These are phyloP conservation scores for Bradypodion ventrale DNA, from an alignment of 2,797 vertebrate species.

Conservation along the genomic window DNA sequence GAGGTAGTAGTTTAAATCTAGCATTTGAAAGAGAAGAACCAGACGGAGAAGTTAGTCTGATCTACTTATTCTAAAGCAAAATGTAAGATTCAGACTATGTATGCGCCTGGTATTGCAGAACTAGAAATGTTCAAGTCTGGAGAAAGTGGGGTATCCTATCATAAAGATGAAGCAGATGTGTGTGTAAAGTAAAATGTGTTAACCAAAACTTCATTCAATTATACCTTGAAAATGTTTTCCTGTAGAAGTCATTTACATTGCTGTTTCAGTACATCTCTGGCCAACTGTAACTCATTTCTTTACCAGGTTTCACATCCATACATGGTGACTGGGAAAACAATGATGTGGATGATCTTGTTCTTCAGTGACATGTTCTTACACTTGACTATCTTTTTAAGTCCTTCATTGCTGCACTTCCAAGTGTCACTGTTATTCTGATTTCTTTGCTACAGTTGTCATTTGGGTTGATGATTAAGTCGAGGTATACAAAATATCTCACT, in stretches of 20 bases:
- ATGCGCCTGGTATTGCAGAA: not conserved
- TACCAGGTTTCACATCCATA: too few species aligned
- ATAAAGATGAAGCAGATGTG: not conserved
- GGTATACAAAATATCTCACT: too few species aligned
- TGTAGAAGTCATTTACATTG: slow-evolving; percentile 7
- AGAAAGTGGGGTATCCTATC: not conserved
- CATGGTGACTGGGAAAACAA: not conserved
- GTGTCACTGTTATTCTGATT: too few species aligned
- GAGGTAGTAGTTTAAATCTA: not conserved
- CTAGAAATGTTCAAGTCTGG: not conserved
- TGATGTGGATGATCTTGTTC: too few species aligned
- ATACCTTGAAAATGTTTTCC: not conserved
- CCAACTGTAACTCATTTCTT: not conserved
- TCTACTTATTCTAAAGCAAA: not conserved
- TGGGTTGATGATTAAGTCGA: too few species aligned
- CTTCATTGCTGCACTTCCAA: too few species aligned
- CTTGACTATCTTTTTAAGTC: too few species aligned
- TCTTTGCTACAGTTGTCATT: too few species aligned
- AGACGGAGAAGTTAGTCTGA: not conserved
- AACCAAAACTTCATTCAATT: not conserved
- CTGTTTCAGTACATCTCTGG: not conserved
- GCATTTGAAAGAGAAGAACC: not conserved
- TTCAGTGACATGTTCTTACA: too few species aligned
- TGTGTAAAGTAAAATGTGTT: not conserved
- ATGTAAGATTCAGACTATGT: not conserved